Evolutionary conservation across 2,113 vertebrate species (phyloP), one percentile per base, ranked within the genome.

Genomic region (Origma solitaria): DNA sequence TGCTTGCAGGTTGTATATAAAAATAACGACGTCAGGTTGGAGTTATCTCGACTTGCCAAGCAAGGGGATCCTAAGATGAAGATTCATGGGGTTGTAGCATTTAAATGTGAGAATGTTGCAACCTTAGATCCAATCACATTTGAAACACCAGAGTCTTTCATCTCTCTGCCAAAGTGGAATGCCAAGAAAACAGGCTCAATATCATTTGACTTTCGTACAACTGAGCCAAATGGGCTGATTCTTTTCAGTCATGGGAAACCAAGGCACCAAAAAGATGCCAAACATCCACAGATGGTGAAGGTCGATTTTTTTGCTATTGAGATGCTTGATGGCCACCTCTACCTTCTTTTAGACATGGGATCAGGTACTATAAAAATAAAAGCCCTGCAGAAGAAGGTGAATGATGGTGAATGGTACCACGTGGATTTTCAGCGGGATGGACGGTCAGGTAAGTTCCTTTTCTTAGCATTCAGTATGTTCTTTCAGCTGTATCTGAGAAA

Each of bases 281-380:
- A 99, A 88, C 98, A 98, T 77, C 99, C 98, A 16, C 98, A 99
- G 92, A 99, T 98, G 92, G 98, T 99, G 72, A 99, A 99, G 79
- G 99, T 99, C 84, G 99, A 99, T 96, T 99, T 99, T 95, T 99
- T 99, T 97, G 99, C 99, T 62, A 99, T 99, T 50, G 99, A 99
- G 95, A 99, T 99, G 99, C 97, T 99, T 62, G 99, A 99, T 68
- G 99, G 99, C 10, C 99, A 99, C 87, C 98, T 99, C 75, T 99
- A 99, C 97, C 97, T 99, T 86, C 98, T 99, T 64, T 93, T 99
- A 83, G 99, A 99, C 95, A 99, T 99, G 99, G 99, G 99, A 70
- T 99, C 99, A 37, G 99, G 99, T 94, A 99, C 99, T 89, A 99
- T 99, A 83, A 99, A 99, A 98, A 99, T 99, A 93, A 99, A 96